Evolutionary conservation across 2,888 invertebrate species (phyloP), one percentile per base, ranked within the genome.

Genomic region (Pterostichus niger): DNA sequence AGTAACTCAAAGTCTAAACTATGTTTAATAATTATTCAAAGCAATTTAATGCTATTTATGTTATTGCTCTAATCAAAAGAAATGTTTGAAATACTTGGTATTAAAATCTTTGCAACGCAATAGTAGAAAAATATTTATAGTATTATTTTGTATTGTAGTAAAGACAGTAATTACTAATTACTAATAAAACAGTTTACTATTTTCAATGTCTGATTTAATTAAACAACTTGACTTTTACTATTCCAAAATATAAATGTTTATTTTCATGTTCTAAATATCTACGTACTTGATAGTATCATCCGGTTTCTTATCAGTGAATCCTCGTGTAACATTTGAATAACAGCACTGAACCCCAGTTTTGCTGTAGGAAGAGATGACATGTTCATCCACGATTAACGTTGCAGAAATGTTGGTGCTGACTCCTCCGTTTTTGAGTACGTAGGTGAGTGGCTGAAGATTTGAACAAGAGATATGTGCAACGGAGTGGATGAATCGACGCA

Each of bases 381-480:
- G 85, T 15, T 86, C 81, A 83, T 90, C 87, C n/a, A 90, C 85
- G 79, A 87, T 85, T 78, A 90, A 86, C 13, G 85, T 86, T 24
- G 88, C 87, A n/a, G 85, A 86, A 84, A 88, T 88, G 84, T 87
- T 86, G 46, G 84, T 84, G 11, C 82, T 77, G 11, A 49, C 10
- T 6, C n/a, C 64, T n/a, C 52, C 52, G 76, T 84, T 85, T 84
- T 88, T 88, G 10, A 85, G 87, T 9, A 88, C 85, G 84, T 89
- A 89, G 0, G 89, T 89, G 17, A 90, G 86, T 3, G 89, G 86
- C 61, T 88, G 87, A n/a, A 86, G 84, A 78, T 88, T 89, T 6
- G 91, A 89, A 86, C 94, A 94, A 0, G 91, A 85, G 84, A 92
- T 91, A 85, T 92, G 93, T 83, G 91, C 90, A 83, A 91, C 89